Percentiles rank a stretch among this genome's conserved stretches.
phyloP scores from a whole-genome alignment of 2,888 invertebrate species.

The Agrochola macilenta region DNA sequence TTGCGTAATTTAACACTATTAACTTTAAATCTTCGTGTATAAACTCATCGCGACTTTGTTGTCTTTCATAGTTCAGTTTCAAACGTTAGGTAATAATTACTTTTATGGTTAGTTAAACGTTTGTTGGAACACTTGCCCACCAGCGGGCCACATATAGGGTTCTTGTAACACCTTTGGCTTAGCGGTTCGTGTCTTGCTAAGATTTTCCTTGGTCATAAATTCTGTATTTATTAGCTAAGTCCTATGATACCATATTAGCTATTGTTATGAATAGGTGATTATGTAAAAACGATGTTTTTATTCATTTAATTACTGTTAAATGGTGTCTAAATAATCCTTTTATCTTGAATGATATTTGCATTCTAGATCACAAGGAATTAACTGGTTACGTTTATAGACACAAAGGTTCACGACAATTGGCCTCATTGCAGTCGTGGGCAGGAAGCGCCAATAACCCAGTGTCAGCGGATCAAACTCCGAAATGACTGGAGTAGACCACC shows the following conservation, averaged over 20 bases:
- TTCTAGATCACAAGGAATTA: conserved; percentile 40
- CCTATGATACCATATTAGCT: neutral
- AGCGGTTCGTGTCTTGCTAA: conserved; percentile 3
- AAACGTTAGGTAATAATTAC: conserved; percentile 24
- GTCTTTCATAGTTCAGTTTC: conserved; percentile 26
- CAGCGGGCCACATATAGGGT: neutral
- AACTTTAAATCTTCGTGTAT: conserved; percentile 35
- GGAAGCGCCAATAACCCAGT: conserved; percentile 77
- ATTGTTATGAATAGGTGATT: neutral
- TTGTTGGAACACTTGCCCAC: neutral
- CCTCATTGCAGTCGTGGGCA: conserved; percentile 70
- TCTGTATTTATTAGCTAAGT: neutral
- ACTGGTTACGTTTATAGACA: conserved; percentile 71
- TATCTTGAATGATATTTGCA: conserved; percentile 23
- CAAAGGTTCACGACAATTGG: conserved; percentile 68
- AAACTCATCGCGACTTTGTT: conserved; percentile 21
- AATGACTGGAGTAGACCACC: conserved; percentile 73
- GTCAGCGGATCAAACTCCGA: conserved; percentile 78
- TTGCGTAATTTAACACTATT: conserved; percentile 59
- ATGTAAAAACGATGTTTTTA: neutral
- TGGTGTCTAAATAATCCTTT: no score
- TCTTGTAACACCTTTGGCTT: conserved; percentile 1
- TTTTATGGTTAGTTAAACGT: conserved; percentile 2
- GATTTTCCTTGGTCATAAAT: conserved; percentile 9
- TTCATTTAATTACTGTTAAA: neutral